A percentile compares a stretch with the other conserved stretches of the same genome.
Evolutionary conservation across 2,888 invertebrate genomes (phyloP).

Genomic region (Sinodicranocentrus sp.): DNA sequence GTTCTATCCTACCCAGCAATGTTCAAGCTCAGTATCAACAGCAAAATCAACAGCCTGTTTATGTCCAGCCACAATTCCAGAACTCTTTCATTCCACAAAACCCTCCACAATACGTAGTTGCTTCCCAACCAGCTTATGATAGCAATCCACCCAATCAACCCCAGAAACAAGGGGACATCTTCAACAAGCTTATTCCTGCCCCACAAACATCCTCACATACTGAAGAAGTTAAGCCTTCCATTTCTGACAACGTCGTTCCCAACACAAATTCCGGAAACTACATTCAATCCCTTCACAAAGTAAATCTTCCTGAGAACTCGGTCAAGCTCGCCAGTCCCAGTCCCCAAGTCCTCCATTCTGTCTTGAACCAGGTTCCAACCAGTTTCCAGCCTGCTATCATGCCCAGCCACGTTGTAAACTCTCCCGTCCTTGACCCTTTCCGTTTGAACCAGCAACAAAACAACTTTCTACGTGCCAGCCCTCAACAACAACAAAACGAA

Average conservation of each 20-base stretch:
- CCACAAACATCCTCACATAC: slow-evolving; percentile 24
- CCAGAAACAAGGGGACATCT: not conserved
- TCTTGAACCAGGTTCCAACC: slow-evolving; percentile 28
- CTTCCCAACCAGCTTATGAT: too few relatives aligned
- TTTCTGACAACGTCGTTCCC: slow-evolving; percentile 1
- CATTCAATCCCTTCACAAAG: slow-evolving; percentile 41
- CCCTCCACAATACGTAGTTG: not conserved
- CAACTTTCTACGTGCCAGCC: slow-evolving; percentile 2
- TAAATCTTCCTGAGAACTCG: slow-evolving; percentile 32
- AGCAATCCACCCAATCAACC: not conserved
- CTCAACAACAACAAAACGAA: not conserved
- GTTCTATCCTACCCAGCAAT: slow-evolving; percentile 13
- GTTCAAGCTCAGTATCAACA: not conserved
- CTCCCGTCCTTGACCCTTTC: slow-evolving; percentile 32
- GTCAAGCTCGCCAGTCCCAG: slow-evolving; percentile 40
- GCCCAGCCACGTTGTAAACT: slow-evolving; percentile 39
- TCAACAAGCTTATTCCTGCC: slow-evolving; percentile 6
- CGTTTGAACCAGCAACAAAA: not conserved
- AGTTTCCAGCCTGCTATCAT: slow-evolving; percentile 24
- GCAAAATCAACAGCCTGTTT: not conserved
- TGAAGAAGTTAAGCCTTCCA: slow-evolving; percentile 4
- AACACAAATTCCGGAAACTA: slow-evolving; percentile 17
- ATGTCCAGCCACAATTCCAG: not conserved
- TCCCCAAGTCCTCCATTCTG: slow-evolving; percentile 27
- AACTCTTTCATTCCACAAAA: not conserved